phyloP scores from a whole-genome alignment of 2,888 invertebrate genomes.

The Ophioninae sp. region DNA sequence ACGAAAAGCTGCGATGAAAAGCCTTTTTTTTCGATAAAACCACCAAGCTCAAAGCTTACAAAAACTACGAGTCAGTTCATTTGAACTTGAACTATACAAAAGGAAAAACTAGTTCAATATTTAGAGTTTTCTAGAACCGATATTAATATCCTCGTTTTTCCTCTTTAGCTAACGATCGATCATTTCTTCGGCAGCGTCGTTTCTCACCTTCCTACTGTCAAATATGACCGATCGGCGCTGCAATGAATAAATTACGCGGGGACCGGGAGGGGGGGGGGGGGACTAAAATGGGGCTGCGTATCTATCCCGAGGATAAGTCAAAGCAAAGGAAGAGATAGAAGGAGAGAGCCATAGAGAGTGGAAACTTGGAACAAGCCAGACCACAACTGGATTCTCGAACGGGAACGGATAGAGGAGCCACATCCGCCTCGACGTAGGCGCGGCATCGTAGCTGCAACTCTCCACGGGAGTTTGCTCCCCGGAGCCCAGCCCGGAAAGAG shows the following conservation, averaged over 20 bases:
- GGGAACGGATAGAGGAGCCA: conserved; percentile 74
- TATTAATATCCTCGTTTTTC: neutral
- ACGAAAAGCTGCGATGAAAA: no score
- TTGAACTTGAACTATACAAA: neutral
- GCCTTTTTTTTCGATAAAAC: no score
- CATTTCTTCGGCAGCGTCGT: neutral
- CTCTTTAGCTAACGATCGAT: neutral
- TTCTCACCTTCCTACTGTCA: neutral
- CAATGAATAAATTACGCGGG: conserved; percentile 1
- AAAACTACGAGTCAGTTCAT: no score
- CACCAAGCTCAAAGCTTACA: no score
- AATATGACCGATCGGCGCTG: neutral
- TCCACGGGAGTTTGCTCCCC: conserved; percentile 61
- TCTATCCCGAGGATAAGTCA: conserved; percentile 34
- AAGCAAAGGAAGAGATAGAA: conserved; percentile 17
- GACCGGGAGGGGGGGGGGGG: neutral
- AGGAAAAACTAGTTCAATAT: neutral
- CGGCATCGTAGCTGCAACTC: conserved; percentile 59
- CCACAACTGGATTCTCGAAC: conserved; percentile 74
- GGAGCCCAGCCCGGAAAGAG: conserved; percentile 60
- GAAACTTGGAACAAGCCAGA: conserved; percentile 49
- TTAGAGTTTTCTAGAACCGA: neutral
- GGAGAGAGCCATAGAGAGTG: conserved; percentile 18
- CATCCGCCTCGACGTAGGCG: conserved; percentile 73
- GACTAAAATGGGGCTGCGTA: neutral